Evolutionary conservation across 92 coral and sea anemone genomes (phyloP).

Genomic region (Epizoanthus stellaris): DNA sequence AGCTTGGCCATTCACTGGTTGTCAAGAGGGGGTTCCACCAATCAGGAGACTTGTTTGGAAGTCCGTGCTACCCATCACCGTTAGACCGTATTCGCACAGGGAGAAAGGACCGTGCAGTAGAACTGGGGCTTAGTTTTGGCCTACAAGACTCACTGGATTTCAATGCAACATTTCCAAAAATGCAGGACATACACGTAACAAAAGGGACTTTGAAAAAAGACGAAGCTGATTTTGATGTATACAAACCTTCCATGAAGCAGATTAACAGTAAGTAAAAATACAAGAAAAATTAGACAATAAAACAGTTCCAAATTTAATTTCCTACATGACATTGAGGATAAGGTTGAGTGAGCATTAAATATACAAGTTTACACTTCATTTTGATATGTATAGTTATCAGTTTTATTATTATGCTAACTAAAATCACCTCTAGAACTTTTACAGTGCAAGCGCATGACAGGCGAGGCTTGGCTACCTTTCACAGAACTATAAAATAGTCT

Average conservation of each 20-base stretch:
- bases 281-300: no score
- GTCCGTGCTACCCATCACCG: slow-evolving; percentile 92
- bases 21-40: slow-evolving; percentile 53
- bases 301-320: no score
- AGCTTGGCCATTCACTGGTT: slow-evolving; percentile 61
- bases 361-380: no score
- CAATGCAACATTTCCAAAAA: slow-evolving; percentile 88
- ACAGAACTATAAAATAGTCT: no score
- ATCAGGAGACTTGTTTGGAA: slow-evolving; percentile 75
- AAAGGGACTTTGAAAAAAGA: slow-evolving; percentile 46
- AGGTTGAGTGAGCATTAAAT: no score
- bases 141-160: slow-evolving; percentile 88
- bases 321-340: no score
- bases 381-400: no score
- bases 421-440: no score
- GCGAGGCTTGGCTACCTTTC: no score
- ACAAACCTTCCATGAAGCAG: slow-evolving; percentile 63
- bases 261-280: slow-evolving; percentile 62
- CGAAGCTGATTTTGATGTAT: slow-evolving; percentile 66
- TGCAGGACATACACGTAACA: slow-evolving; percentile 16
- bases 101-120: slow-evolving; percentile 58
- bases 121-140: slow-evolving; percentile 72
- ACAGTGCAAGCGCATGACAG: no score
- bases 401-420: no score
- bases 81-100: slow-evolving; percentile 87